Base-by-base conservation (phyloP, 2,888 invertebrate species). In the Ecliptopera silaceata region DNA sequence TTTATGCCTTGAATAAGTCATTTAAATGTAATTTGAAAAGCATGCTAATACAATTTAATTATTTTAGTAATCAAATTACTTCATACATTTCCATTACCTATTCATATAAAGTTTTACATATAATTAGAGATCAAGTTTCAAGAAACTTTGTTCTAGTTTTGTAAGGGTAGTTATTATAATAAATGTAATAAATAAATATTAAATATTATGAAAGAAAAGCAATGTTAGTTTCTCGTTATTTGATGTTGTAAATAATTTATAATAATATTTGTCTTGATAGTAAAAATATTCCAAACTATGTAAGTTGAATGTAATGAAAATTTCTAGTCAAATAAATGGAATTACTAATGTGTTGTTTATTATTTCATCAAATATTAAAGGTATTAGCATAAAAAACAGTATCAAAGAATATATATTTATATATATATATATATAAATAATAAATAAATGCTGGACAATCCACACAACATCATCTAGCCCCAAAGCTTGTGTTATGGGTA, bases 281-380 rank as follows among this genome's bases (percentile, higher is more conserved):
- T 53, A 45, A 39, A 38, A 18, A 50, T 48, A 38, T 53, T 63
- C 58, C 32, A 50, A 56, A 17, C 49, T 51, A 36, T 41, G 32
- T 60, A 46, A 50, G 44, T 51, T 15, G 36, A 34, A 38, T 15
- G 20, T 50, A 51, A 57, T 54, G 68, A 75, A 68, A 60, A 70
- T 76, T 84, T 85, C 82, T 85, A 86, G 86, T 58, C 58, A 42
- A 58, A 58, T 58, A 58, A 58, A 58, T 42, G 36, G 41, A 53
- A 36, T 58, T 29, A 54, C 45, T 36, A 20, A 1, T 54, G 20
- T 44, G 13, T 52, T 52, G 8, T 31, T 29, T 29, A 15, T 29
- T 29, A 29, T 26, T 42, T 26, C 6, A 22, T 12, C n/a, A 18
- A n/a, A n/a, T n/a, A n/a, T n/a, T n/a, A n/a, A n/a, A n/a, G n/a